Base-by-base conservation (phyloP, 1,140 invertebrate genomes). In the Platyscapa corneri region DNA sequence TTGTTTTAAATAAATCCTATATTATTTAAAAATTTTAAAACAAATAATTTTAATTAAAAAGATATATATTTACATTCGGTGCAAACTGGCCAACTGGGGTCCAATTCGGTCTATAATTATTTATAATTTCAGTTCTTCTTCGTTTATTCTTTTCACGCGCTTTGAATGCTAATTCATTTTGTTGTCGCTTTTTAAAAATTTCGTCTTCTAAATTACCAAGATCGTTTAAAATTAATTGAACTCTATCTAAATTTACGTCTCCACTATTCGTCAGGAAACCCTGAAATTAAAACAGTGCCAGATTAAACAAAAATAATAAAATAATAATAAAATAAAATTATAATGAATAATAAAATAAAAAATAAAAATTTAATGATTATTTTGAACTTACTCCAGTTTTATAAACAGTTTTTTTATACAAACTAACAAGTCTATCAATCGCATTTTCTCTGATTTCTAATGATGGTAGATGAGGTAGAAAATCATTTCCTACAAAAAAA, bases 401-500 rank as follows among this genome's bases (percentile, higher is more conserved):
- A 89, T 98, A 98, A 18, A 99, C 98, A 89, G 97, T 96, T 89
- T 98, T 97, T 93, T 99, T 99, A 91, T 99, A 99, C 32, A 99
- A 94, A 88, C 95, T 96, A 14, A 99, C 96, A 7, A 99, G 94
- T 83, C 98, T 94, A 93, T 99, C 99, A 86, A 99, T 99, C 0
- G 99, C 99, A 23, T 97, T 97, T 95, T 99, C 99, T 85, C 99
- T 95, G 89, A 99, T 99, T 95, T 99, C 99, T 85, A 99, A 93
- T 37, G 98, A 99, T 27, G 99, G 99, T 83, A 99, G 94, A 95
- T 99, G 99, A 27, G 99, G 99, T 88, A 99, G 93, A 92, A 99
- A 99, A 94, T 99, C 99, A 94, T 99, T 99, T 67, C 99, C 99
- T 83, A 99, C 99, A 94, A 99, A 99, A 94, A 99, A 99, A 93